Evolutionary conservation across 2,888 invertebrate genomes (phyloP).

Genomic region (Galeruca laticollis): DNA sequence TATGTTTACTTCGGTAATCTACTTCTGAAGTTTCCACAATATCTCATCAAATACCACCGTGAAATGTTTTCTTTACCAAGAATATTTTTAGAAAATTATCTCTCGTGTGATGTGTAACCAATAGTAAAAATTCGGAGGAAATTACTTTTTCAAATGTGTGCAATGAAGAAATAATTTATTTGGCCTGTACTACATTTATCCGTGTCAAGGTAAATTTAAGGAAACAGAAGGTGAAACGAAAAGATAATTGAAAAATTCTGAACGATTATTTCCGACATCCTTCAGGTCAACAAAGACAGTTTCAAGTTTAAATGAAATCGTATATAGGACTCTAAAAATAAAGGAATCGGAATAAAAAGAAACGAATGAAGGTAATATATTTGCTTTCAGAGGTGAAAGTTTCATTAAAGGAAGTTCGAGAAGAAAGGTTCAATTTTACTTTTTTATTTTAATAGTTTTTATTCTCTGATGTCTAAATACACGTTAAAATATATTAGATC

Average conservation of each 20-base stretch:
- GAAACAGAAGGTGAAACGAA: constrained; percentile 36
- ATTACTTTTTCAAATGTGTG: too few species aligned
- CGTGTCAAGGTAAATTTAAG: constrained; percentile 34
- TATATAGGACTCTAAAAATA: constrained; percentile 21
- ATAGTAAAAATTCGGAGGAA: too few species aligned
- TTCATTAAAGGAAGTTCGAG: constrained; percentile 25
- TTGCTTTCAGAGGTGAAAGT: constrained; percentile 29
- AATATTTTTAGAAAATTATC: too few species aligned
- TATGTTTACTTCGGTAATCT: too few species aligned
- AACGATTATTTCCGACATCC: constrained; percentile 45
- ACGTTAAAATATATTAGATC: constrained; percentile 7
- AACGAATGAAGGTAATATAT: constrained; percentile 32
- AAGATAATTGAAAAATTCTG: constrained; percentile 44
- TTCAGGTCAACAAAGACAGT: constrained; percentile 51
- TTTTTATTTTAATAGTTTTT: constrained; percentile 32
- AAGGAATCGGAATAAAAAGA: constrained; percentile 18
- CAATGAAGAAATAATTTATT: too few species aligned
- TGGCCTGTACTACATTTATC: constrained; percentile 15
- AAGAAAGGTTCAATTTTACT: constrained; percentile 22
- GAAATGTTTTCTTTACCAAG: too few species aligned
- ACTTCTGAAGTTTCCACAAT: too few species aligned
- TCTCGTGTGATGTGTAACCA: too few species aligned
- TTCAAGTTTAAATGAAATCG: constrained; percentile 46
- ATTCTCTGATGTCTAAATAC: constrained; percentile 13
- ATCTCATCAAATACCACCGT: too few species aligned